Evolutionary conservation across 2,888 invertebrate species (phyloP).

Genomic region (Sminthurides aquaticus): DNA sequence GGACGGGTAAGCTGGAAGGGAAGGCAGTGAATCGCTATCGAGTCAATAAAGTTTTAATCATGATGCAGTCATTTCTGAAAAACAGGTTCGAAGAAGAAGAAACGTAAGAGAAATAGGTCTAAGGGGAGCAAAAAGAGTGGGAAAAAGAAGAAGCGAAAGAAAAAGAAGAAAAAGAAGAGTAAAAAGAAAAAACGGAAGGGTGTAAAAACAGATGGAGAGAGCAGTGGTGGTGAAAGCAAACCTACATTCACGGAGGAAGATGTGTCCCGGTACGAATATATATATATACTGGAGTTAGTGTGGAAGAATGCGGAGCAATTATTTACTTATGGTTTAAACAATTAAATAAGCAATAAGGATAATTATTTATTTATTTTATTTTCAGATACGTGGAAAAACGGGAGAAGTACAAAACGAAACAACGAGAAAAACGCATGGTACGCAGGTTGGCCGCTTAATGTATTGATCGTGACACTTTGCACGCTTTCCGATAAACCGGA

Average conservation of each 20-base stretch:
- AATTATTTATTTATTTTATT: conserved; percentile 8
- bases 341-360: neutral
- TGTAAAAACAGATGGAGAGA: conserved; percentile 5
- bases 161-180: conserved; percentile 25
- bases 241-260: conserved; percentile 36
- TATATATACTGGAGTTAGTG: too few relatives aligned
- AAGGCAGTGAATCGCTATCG: neutral
- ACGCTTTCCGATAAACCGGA: neutral
- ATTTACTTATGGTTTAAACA: neutral
- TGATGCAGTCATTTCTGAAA: neutral
- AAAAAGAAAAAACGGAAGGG: conserved; percentile 22
- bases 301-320: neutral
- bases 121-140: conserved; percentile 8
- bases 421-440: conserved; percentile 28
- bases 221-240: conserved; percentile 22
- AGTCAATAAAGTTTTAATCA: neutral
- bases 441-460: neutral
- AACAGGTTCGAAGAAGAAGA: conserved; percentile 16
- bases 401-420: conserved; percentile 27
- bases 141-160: conserved; percentile 26
- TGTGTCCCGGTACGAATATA: conserved; percentile 21
- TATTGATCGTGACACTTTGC: neutral
- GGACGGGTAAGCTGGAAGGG: neutral
- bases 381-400: conserved; percentile 23
- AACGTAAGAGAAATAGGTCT: conserved; percentile 11